Evolutionary conservation across 2,888 invertebrate species (phyloP).

Genomic region (Drosophila nr. fundita): DNA sequence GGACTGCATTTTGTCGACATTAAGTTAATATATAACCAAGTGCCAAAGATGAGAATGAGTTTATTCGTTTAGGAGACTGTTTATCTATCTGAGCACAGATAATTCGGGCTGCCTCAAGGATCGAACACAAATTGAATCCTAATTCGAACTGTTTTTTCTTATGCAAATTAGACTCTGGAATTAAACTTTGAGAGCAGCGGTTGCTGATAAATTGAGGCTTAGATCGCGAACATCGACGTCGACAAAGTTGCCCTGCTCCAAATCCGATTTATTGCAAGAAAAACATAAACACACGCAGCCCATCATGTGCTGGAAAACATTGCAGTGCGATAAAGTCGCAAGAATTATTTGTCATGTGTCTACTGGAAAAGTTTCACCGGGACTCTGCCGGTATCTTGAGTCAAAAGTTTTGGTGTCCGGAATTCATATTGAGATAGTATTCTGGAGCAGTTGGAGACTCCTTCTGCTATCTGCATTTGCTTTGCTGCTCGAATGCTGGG

Average conservation of each 20-base stretch:
- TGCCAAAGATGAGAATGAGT: neutral
- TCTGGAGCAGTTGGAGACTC: neutral
- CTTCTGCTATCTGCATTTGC: neutral
- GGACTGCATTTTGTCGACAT: neutral
- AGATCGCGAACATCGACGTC: neutral
- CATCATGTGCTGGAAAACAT: constrained; percentile 1
- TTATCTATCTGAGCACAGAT: neutral
- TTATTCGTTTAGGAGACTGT: neutral
- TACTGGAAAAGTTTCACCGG: constrained; percentile 21
- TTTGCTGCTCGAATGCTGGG: neutral
- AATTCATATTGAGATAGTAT: constrained; percentile 19
- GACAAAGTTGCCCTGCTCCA: neutral
- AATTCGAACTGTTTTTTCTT: neutral
- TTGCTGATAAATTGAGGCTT: neutral
- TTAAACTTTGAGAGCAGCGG: neutral
- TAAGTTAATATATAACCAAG: neutral
- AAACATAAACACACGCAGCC: constrained; percentile 1
- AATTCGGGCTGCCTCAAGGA: neutral
- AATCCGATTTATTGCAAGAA: neutral
- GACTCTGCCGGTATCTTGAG: constrained; percentile 4
- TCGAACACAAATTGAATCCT: neutral
- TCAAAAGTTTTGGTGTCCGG: constrained; percentile 20
- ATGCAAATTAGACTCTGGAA: neutral
- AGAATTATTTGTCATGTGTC: constrained; percentile 32
- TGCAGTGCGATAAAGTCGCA: constrained; percentile 33